Conservation (phyloP, 2,797 vertebrate species). For the Microctenopoma lineatum region DNA sequence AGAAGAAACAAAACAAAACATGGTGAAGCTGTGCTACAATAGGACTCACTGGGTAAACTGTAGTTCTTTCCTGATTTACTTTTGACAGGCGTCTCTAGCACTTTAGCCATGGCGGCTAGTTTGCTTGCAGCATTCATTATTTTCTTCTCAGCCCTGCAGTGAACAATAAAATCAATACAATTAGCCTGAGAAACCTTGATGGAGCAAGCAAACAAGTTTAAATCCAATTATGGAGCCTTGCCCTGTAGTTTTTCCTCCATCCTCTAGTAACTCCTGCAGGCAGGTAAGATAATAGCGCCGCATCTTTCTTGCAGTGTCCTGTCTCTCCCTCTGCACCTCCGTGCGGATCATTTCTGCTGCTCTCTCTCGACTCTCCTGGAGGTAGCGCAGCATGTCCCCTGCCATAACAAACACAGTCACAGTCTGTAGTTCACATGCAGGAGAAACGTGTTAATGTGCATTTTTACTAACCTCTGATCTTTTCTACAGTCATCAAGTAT, state of each 20-base stretch:
- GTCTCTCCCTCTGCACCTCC: conserved; percentile 90
- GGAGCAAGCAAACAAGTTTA: conserved; percentile 33
- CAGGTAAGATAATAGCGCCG: conserved; percentile 92
- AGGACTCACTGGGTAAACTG: conserved; percentile 65
- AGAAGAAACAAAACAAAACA: background rate
- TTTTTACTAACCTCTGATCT: conserved; percentile 88
- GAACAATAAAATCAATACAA: conserved; percentile 28
- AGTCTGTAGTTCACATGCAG: background rate
- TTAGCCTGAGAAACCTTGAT: conserved; percentile 16
- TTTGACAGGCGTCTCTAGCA: conserved; percentile 89
- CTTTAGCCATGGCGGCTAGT: conserved; percentile 93
- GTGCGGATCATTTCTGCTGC: conserved; percentile 90
- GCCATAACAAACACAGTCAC: background rate
- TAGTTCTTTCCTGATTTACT: conserved; percentile 68
- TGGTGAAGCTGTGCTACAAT: conserved; percentile 1
- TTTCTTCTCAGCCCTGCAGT: conserved; percentile 92
- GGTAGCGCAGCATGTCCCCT: conserved; percentile 95
- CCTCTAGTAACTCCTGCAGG: conserved; percentile 92
- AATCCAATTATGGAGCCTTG: conserved; percentile 60
- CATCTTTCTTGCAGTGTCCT: conserved; percentile 93
- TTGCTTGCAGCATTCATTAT: conserved; percentile 95
- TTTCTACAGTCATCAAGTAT: conserved; percentile 90
- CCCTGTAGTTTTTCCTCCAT: conserved; percentile 87
- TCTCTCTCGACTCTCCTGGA: conserved; percentile 92
- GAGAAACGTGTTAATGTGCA: background rate